These are phyloP conservation scores for Pitta sordida DNA, from an alignment of 2,113 vertebrate genomes.

Conservation along the genomic window DNA sequence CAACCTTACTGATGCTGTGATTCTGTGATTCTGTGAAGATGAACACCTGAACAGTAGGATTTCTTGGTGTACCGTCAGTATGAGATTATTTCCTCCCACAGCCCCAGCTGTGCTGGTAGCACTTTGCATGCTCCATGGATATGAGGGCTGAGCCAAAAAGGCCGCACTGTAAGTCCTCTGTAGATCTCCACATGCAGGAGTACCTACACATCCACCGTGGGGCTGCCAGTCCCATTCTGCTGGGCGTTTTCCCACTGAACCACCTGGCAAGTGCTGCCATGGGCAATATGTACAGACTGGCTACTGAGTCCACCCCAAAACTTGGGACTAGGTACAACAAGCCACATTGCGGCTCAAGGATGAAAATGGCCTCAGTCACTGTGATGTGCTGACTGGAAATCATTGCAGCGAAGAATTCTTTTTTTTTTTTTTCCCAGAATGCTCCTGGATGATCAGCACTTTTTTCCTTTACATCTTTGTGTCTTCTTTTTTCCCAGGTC, in stretches of 20 bases:
- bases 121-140: neutral
- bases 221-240: neutral
- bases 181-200: neutral
- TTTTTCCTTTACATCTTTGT: neutral
- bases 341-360: neutral
- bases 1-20: too few species aligned
- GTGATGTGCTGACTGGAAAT: neutral
- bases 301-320: neutral
- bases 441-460: neutral
- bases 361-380: neutral
- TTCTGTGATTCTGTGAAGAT: too few species aligned
- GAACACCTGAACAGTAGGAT: neutral
- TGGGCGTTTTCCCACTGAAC: neutral
- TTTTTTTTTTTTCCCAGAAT: neutral
- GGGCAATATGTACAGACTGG: neutral
- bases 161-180: neutral
- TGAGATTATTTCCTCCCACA: neutral
- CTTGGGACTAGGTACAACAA: neutral
- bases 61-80: neutral
- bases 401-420: neutral
- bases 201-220: neutral
- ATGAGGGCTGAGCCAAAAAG: fast-evolving
- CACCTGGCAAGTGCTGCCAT: fast-evolving
- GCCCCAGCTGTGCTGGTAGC: neutral
- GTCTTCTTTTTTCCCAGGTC: neutral